Evolutionary conservation across 2,113 vertebrate species (phyloP).

Genomic region (Canis aureus): DNA sequence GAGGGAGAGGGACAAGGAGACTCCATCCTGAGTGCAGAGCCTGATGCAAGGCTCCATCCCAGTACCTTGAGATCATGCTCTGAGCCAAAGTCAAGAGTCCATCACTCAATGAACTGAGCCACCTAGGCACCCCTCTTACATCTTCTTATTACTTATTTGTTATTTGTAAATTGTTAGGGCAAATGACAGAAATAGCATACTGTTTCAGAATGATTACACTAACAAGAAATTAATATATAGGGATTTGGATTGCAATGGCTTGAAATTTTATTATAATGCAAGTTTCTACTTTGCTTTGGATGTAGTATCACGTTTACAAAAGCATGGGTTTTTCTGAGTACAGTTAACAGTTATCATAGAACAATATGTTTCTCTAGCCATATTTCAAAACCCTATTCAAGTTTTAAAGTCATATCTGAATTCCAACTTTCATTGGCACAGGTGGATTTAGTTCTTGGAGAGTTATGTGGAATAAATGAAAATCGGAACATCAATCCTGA

Average conservation of each 20-base stretch:
- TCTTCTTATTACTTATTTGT: neutral
- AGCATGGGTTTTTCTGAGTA: neutral
- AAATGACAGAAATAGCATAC: neutral
- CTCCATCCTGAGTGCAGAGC: neutral
- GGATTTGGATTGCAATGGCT: neutral
- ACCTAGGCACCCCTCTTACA: neutral
- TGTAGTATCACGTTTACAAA: fast-evolving
- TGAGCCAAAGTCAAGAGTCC: neutral
- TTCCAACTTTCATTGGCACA: constrained; percentile 22
- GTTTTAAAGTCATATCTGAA: neutral
- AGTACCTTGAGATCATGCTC: neutral
- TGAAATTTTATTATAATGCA: neutral
- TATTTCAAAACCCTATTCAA: neutral
- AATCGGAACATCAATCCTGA: constrained; percentile 70
- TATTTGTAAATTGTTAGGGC: neutral
- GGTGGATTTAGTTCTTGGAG: constrained; percentile 81
- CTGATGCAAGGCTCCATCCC: neutral
- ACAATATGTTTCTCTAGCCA: neutral
- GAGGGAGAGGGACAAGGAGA: neutral
- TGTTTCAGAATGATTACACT: constrained; percentile 17
- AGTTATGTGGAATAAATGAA: constrained; percentile 82
- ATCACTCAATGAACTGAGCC: neutral
- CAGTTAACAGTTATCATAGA: neutral
- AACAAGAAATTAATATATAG: neutral
- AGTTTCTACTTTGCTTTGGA: neutral